Percentiles rank a stretch among this genome's conserved stretches.
Conservation (phyloP, 2,113 vertebrate species). For the Phrynosoma blainvillii region DNA sequence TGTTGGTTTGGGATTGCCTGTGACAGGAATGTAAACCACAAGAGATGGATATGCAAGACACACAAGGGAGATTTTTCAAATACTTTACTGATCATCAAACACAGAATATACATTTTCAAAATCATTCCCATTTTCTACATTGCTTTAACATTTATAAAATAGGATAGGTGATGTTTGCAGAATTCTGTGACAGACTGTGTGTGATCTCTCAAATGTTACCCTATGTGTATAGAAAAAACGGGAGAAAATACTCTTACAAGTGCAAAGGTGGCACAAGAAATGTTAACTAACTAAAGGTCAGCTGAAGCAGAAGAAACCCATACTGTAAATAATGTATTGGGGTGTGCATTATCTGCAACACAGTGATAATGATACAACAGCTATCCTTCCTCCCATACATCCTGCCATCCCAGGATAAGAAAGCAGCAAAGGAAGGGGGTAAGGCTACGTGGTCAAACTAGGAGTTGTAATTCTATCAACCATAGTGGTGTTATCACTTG, state of each 20-base stretch:
- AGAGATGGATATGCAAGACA: neutral
- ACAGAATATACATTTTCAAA: neutral
- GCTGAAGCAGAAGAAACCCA: neutral
- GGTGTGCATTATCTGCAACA: constrained; percentile 24
- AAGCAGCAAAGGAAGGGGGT: constrained; percentile 38
- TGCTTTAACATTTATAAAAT: neutral
- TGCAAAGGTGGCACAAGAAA: neutral
- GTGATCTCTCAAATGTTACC: neutral
- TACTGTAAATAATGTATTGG: neutral
- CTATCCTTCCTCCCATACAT: constrained; percentile 44
- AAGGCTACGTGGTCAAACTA: constrained; percentile 50
- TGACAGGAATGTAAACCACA: neutral
- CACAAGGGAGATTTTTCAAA: neutral
- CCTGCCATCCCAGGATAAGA: constrained; percentile 24
- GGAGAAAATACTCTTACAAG: neutral
- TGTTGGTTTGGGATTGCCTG: neutral
- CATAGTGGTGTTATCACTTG: constrained; percentile 46
- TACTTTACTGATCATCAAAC: neutral
- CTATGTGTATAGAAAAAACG: neutral
- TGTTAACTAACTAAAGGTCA: neutral
- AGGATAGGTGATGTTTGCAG: neutral
- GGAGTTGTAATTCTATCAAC: constrained; percentile 45
- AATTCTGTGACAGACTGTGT: neutral
- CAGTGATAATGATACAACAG: constrained; percentile 43
- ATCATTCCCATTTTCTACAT: neutral